These are phyloP conservation scores for Odontamblyopus rebecca DNA, from an alignment of 2,797 vertebrate species.

Conservation along the genomic window DNA sequence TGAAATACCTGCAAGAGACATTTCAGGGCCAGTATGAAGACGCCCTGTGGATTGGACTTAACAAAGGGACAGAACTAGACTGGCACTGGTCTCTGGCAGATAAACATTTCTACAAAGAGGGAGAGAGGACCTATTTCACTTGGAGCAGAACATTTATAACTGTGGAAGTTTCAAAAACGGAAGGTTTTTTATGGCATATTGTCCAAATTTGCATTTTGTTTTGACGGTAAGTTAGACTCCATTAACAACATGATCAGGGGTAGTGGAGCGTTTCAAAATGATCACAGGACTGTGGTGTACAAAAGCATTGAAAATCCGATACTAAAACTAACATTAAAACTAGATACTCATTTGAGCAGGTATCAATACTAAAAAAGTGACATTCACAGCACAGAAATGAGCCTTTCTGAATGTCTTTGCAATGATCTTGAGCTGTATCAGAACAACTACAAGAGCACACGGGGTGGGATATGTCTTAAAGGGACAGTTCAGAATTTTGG, in stretches of 20 bases:
- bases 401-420: no score
- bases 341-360: no score
- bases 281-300: not conserved
- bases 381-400: no score
- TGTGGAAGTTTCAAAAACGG: not conserved
- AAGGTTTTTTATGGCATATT: not conserved
- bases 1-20: fast-evolving
- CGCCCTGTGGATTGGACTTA: conserved; percentile 22
- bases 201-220: not conserved
- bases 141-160: not conserved
- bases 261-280: not conserved
- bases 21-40: not conserved
- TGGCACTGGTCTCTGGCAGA: conserved; percentile 38
- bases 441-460: no score
- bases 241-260: not conserved
- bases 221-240: conserved; percentile 25
- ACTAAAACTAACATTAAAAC: no score
- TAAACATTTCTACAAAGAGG: conserved; percentile 25
- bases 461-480: no score
- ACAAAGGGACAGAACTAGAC: fast-evolving
- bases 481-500: no score
- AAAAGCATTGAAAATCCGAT: not conserved
- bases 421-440: no score
- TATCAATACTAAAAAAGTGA: no score
- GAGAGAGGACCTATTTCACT: conserved; percentile 14